phyloP scores from a whole-genome alignment of 64 coral and sea anemone species.

The Cladopsammia gracilis region DNA sequence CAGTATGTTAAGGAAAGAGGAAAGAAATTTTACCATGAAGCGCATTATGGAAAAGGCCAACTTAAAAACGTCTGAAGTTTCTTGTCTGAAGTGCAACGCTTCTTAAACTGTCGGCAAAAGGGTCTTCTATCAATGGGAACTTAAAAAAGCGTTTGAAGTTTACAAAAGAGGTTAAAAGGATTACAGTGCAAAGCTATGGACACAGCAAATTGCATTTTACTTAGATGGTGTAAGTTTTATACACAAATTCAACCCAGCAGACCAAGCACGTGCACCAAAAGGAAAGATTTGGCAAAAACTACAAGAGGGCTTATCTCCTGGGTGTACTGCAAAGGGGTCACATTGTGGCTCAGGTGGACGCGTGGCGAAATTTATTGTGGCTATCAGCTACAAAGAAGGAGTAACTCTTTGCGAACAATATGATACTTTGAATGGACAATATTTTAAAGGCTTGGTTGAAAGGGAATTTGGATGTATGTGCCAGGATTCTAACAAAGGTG shows the following conservation, averaged over 20 bases:
- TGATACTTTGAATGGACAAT: no score
- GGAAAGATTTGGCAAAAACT: not conserved
- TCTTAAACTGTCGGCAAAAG: conserved; percentile 39
- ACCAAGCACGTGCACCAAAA: conserved; percentile 1
- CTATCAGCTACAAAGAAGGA: no score
- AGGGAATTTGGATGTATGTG: no score
- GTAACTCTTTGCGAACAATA: no score
- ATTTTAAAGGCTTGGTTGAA: no score
- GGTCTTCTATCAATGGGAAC: conserved; percentile 28
- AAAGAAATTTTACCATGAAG: no score
- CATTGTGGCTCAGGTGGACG: not conserved
- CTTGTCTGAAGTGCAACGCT: conserved; percentile 1
- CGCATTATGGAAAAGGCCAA: no score
- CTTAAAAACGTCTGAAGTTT: not conserved
- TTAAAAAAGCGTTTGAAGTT: conserved; percentile 17
- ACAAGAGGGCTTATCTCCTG: not conserved
- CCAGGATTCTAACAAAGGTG: not conserved
- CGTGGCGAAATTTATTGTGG: not conserved
- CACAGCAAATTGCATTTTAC: conserved; percentile 18
- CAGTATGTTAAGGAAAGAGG: no score
- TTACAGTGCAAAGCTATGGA: not conserved
- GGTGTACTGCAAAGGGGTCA: conserved; percentile 6
- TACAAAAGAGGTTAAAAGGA: not conserved
- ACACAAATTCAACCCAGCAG: not conserved
- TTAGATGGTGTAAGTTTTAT: conserved; percentile 37